phyloP scores from a whole-genome alignment of 1,140 invertebrate species.

The Holotrichia oblita region DNA sequence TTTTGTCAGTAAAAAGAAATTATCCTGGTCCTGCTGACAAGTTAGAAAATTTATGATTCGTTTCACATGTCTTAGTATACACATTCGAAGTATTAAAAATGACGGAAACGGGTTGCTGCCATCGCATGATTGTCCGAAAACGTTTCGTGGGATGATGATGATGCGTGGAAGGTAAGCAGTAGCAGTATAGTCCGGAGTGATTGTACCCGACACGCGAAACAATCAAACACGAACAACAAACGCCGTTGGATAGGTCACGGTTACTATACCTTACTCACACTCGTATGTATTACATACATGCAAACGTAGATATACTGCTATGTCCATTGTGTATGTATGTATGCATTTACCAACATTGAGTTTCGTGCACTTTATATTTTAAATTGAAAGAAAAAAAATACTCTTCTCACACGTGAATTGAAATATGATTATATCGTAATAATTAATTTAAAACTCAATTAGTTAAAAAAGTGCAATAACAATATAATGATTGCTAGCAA shows the following conservation, averaged over 20 bases:
- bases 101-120: constrained; percentile 3
- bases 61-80: background rate
- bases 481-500: too few relatives aligned
- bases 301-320: background rate
- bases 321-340: background rate
- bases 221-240: constrained; percentile 50
- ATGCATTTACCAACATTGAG: too few relatives aligned
- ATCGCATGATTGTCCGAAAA: background rate
- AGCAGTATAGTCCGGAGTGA: constrained; percentile 43
- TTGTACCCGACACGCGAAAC: constrained; percentile 50
- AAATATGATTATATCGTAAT: too few relatives aligned
- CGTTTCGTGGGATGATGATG: constrained; percentile 40
- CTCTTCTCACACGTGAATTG: too few relatives aligned
- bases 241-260: constrained; percentile 49
- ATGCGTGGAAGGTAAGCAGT: constrained; percentile 42
- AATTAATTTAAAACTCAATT: too few relatives aligned
- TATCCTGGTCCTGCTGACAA: background rate
- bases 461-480: too few relatives aligned
- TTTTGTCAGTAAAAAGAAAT: too few relatives aligned
- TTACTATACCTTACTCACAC: constrained; percentile 35
- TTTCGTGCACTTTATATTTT: too few relatives aligned
- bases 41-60: background rate
- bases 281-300: constrained; percentile 46
- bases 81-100: background rate
- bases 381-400: too few relatives aligned